Conservation (phyloP, 2,113 vertebrate species). For the Mandrillus leucophaeus region DNA sequence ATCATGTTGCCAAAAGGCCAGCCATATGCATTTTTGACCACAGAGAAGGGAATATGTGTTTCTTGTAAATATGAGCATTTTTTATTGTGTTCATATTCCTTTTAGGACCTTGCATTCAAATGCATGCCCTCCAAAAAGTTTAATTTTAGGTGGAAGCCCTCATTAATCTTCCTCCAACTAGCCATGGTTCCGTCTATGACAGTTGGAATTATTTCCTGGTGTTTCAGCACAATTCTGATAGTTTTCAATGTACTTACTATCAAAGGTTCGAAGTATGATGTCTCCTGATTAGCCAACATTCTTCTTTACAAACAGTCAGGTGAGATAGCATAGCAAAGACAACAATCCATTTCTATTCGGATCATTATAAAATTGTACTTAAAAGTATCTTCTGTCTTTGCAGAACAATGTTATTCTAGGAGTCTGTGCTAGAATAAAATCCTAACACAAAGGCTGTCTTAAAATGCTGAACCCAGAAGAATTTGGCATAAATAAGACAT, state of each 20-base stretch:
- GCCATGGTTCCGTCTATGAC: constrained; percentile 80
- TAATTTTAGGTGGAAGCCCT: constrained; percentile 78
- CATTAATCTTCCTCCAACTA: constrained; percentile 79
- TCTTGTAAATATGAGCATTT: constrained; percentile 65
- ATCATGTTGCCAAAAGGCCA: not conserved
- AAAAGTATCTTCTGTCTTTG: constrained; percentile 6
- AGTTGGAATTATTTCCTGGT: constrained; percentile 79
- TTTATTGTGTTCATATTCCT: constrained; percentile 60
- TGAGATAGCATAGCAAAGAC: constrained; percentile 69
- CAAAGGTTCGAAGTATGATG: constrained; percentile 19
- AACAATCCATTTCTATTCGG: not conserved
- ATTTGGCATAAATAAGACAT: constrained; percentile 64
- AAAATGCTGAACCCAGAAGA: constrained; percentile 65
- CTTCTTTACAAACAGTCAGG: not conserved
- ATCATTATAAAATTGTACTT: constrained; percentile 3
- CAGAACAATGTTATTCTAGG: constrained; percentile 29
- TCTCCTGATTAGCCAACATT: constrained; percentile 38
- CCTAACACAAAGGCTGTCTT: constrained; percentile 24
- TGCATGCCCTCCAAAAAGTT: constrained; percentile 70
- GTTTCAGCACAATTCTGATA: constrained; percentile 67
- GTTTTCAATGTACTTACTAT: constrained; percentile 79
- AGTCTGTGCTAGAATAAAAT: constrained; percentile 43
- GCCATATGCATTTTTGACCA: not conserved
- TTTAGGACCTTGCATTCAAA: constrained; percentile 69
- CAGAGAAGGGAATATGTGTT: constrained; percentile 59